Conservation (phyloP, 2,888 invertebrate species). For the Dasysyrphus albostriatus region DNA sequence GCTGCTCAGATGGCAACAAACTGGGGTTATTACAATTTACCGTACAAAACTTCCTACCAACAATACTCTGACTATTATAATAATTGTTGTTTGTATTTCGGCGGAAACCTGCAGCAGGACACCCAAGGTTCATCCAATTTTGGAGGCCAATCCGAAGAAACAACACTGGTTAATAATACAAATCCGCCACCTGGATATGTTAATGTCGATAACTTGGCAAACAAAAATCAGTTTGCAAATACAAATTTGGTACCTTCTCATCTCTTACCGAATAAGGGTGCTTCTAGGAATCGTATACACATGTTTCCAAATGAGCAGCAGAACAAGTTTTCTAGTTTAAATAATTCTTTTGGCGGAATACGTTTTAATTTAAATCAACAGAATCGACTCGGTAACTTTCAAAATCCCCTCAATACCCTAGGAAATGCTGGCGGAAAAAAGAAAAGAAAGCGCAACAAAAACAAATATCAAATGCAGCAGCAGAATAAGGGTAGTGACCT, state of each 20-base stretch:
- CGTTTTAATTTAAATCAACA: conserved; percentile 85
- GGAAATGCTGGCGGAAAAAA: conserved; percentile 85
- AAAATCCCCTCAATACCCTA: conserved; percentile 79
- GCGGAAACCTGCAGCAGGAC: conserved; percentile 63
- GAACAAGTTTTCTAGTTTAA: conserved; percentile 43
- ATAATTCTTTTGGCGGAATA: conserved; percentile 84
- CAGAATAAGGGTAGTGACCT: conserved; percentile 75
- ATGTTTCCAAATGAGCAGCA: conserved; percentile 42
- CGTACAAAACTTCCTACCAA: conserved; percentile 74
- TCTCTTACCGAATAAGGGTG: conserved; percentile 6
- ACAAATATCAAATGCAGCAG: conserved; percentile 83
- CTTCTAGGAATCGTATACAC: conserved; percentile 15
- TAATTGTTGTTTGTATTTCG: conserved; percentile 82
- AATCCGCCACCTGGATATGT: conserved; percentile 85
- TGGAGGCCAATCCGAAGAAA: conserved; percentile 78
- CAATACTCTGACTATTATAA: conserved; percentile 82
- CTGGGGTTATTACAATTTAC: conserved; percentile 77
- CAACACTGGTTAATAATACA: conserved; percentile 53
- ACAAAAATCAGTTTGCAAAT: conserved; percentile 74
- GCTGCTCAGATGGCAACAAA: conserved; percentile 61
- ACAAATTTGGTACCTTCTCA: conserved; percentile 78
- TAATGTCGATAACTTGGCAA: conserved; percentile 79
- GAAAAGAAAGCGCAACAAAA: conserved; percentile 90
- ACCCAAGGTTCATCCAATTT: conserved; percentile 77
- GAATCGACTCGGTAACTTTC: conserved; percentile 81